Conservation (phyloP, 2,113 vertebrate species). For the Macrotis lagotis region DNA sequence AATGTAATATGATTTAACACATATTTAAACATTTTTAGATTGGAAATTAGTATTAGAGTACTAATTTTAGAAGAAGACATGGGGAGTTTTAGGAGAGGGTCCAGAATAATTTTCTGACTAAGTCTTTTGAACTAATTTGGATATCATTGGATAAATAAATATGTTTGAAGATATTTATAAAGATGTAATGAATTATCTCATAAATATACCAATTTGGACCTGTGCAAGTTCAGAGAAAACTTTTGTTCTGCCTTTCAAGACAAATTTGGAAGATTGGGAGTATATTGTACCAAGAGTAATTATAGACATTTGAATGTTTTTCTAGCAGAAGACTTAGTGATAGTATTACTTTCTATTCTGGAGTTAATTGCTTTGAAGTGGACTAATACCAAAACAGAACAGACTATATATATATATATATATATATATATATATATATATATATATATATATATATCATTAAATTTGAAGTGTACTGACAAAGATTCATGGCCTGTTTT, state of each 20-base stretch:
- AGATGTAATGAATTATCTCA: background rate
- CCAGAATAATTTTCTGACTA: background rate
- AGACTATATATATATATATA: background rate
- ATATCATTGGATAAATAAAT: background rate
- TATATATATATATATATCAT: background rate
- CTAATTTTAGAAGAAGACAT: background rate
- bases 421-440: background rate
- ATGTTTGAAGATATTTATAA: background rate
- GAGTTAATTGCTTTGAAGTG: background rate
- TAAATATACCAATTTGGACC: background rate
- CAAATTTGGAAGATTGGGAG: background rate
- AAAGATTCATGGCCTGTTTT: background rate
- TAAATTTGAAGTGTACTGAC: background rate
- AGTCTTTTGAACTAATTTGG: background rate
- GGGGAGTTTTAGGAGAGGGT: no score
- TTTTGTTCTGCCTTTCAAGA: background rate
- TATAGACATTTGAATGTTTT: background rate
- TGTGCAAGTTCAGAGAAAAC: background rate
- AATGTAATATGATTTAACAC: background rate
- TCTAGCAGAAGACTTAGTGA: background rate
- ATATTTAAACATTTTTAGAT: background rate
- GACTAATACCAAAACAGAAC: background rate
- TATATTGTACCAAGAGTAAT: background rate
- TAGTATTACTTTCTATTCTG: background rate
- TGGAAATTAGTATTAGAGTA: background rate